Base-by-base conservation (phyloP, 2,888 invertebrate species). In the Drosophila emarginata region DNA sequence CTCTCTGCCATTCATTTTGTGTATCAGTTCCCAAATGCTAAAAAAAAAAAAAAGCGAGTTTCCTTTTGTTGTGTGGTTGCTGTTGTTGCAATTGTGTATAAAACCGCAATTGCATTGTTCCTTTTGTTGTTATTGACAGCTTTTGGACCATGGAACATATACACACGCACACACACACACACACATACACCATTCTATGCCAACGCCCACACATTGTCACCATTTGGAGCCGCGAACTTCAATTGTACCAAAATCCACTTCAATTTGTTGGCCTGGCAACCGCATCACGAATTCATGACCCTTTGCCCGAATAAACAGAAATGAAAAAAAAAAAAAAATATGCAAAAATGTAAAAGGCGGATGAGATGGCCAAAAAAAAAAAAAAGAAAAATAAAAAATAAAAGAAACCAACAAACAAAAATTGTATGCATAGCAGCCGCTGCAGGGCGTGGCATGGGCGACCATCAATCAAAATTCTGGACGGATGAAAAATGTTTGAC, bases 281-380 rank as follows among this genome's bases (percentile, higher is more conserved):
- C 78, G 61, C 80, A 81, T 81, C 86, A 82, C 74, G 76, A 83
- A 81, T 86, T 78, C 83, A 81, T 82, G 86, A 80, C 67, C 60
- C 76, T 74, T 53, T 71, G 66, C 53, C 68, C 76, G 76, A 79
- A 81, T 79, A 85, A 77, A 77, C 85, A 85, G 67, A 61, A 74
- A 63, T 39, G 59, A 67, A 72, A 58, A 45, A 36, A 50, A 11
- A 39, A 2, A 3, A 18, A 45, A 45, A 3, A 18, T 18, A 45
- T 40, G 11, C 4, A 28, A 28, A 32, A 45, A 45, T 36, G 37
- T 14, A 12, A 52, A 21, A 28, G 52, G 32, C 32, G 32, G 9
- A 32, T 32, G 32, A 32, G 32, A 32, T 32, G 32, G 9, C 32
- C 32, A n/a, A 63, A 51, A 51, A 58, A 51, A 39, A 53, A 54